Percentiles rank a stretch among this genome's conserved stretches.
These are phyloP conservation scores for Botia almorhae DNA, from an alignment of 2,797 vertebrate species.

Conservation along the genomic window DNA sequence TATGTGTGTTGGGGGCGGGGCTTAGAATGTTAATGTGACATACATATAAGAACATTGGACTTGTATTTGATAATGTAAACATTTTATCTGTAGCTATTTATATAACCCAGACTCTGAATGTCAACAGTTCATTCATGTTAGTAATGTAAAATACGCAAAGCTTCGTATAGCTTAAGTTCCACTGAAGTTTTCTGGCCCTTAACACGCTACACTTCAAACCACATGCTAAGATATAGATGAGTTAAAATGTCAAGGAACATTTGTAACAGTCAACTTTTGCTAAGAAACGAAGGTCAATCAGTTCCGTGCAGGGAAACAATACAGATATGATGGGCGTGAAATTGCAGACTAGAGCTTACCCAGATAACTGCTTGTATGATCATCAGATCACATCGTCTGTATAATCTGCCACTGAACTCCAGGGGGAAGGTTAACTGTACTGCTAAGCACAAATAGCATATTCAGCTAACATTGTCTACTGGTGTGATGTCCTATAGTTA, in stretches of 20 bases:
- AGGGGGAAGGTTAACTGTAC: conserved; percentile 49
- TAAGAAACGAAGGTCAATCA: conserved; percentile 47
- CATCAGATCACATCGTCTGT: conserved; percentile 60
- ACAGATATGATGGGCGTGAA: conserved; percentile 51
- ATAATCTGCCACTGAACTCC: conserved; percentile 57
- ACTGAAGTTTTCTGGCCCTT: conserved; percentile 34
- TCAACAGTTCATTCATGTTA: conserved; percentile 61
- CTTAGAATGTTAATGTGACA: not conserved
- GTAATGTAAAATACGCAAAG: conserved; percentile 72
- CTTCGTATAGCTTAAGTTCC: conserved; percentile 70
- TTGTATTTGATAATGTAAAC: too few species aligned
- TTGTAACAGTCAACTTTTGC: conserved; percentile 20
- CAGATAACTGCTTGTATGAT: conserved; percentile 60
- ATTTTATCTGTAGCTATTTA: conserved; percentile 13
- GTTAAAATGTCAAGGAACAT: conserved; percentile 16
- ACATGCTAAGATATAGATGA: conserved; percentile 17
- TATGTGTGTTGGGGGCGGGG: not conserved
- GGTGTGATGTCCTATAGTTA: not conserved
- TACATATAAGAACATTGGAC: not conserved
- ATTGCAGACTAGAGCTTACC: conserved; percentile 54
- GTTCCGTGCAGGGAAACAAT: conserved; percentile 35
- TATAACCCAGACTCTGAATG: conserved; percentile 65
- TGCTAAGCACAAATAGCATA: conserved; percentile 25
- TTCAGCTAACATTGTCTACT: not conserved
- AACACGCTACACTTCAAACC: conserved; percentile 26